phyloP scores from a whole-genome alignment of 2,797 vertebrate genomes.

The Rhinichthys osculus region DNA sequence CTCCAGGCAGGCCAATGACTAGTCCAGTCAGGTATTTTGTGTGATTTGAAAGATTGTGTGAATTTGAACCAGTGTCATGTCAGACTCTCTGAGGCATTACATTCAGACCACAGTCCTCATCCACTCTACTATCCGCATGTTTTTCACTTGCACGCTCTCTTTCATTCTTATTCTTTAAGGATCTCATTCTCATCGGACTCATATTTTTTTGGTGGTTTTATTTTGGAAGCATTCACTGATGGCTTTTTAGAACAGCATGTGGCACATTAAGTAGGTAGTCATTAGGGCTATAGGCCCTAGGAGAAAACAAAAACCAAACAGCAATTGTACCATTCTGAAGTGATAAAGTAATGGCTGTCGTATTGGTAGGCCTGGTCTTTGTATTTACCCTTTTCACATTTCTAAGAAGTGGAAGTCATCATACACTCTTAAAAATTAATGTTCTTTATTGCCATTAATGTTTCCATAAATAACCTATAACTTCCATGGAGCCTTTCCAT shows the following conservation, averaged over 20 bases:
- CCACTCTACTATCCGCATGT: background rate
- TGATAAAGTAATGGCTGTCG: background rate
- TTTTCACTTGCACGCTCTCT: background rate
- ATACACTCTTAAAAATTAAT: background rate
- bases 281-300: background rate
- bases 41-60: conserved; percentile 33
- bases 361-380: background rate
- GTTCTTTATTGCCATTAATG: background rate
- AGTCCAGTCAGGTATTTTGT: conserved; percentile 6
- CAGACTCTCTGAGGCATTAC: conserved; percentile 22
- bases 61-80: conserved; percentile 13
- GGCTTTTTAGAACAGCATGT: background rate
- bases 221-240: background rate
- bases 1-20: background rate
- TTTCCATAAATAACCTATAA: background rate
- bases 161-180: background rate
- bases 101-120: background rate
- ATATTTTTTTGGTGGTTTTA: background rate
- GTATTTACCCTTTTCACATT: background rate
- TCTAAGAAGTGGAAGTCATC: background rate
- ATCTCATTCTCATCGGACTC: background rate
- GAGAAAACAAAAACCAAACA: background rate
- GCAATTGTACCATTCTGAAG: background rate
- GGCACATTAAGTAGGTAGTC: background rate
- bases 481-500: background rate